A percentile compares a stretch with the other conserved stretches of the same genome.
Evolutionary conservation across 2,888 invertebrate genomes (phyloP).

Genomic region (Lycocerus yunnanus): DNA sequence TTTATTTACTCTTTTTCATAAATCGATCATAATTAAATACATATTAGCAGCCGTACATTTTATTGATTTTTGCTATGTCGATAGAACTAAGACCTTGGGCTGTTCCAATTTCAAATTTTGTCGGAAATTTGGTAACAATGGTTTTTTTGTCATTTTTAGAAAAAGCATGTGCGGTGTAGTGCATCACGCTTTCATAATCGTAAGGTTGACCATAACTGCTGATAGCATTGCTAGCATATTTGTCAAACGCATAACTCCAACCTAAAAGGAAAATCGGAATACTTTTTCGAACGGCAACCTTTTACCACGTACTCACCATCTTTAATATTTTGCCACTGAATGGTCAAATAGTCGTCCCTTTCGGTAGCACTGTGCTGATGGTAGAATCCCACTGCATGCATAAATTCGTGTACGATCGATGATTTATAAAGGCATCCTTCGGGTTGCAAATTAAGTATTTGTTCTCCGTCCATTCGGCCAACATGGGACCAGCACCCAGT

Average conservation of each 20-base stretch:
- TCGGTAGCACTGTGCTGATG: conserved; percentile 82
- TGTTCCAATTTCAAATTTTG: background rate
- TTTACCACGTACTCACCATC: conserved; percentile 24
- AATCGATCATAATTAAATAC: too few relatives aligned
- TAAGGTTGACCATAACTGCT: background rate
- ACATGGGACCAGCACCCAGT: background rate
- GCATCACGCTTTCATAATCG: conserved; percentile 4
- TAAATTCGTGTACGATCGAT: conserved; percentile 71
- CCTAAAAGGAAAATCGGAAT: background rate
- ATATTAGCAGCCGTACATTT: background rate
- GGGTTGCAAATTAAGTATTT: background rate
- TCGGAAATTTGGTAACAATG: background rate
- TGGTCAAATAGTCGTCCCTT: conserved; percentile 75
- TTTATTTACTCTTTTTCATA: too few relatives aligned
- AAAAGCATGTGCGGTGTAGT: background rate
- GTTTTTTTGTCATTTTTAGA: background rate
- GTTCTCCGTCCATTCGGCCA: background rate
- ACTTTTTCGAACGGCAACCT: background rate
- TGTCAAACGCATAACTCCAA: background rate
- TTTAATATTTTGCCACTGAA: conserved; percentile 73
- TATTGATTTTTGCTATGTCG: background rate
- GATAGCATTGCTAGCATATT: background rate
- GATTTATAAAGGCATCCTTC: background rate
- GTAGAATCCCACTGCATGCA: conserved; percentile 81
- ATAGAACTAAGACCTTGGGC: background rate